Conservation (phyloP, 2,888 invertebrate genomes). For the Molorchus minor region DNA sequence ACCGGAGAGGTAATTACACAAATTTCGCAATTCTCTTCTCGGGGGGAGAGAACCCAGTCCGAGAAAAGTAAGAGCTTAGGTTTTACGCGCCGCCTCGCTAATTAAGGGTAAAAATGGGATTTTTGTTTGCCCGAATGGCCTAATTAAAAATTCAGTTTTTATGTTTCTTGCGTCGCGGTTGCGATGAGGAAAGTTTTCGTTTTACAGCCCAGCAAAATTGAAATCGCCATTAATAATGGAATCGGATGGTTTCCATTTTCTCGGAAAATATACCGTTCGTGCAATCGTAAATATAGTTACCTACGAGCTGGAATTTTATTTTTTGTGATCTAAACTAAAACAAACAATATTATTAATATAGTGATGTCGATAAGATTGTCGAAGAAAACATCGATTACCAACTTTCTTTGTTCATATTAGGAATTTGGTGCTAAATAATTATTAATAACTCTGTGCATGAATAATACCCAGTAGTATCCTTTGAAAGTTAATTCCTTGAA, state of each 20-base stretch:
- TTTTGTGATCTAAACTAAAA: no score
- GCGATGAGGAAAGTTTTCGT: constrained; percentile 47
- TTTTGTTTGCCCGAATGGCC: constrained; percentile 61
- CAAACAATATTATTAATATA: no score
- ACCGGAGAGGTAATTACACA: constrained; percentile 60
- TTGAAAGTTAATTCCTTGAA: not conserved
- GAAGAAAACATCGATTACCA: no score
- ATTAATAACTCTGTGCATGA: no score
- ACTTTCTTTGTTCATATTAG: no score
- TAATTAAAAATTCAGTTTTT: constrained; percentile 61
- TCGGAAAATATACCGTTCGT: no score
- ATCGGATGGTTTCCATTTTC: not conserved
- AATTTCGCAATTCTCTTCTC: constrained; percentile 61
- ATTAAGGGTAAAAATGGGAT: constrained; percentile 63
- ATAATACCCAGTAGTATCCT: no score
- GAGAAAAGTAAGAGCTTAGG: constrained; percentile 35
- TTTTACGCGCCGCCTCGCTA: constrained; percentile 48
- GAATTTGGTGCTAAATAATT: no score
- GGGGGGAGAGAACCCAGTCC: constrained; percentile 49
- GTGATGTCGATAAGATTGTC: no score
- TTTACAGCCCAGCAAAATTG: constrained; percentile 14
- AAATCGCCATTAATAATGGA: constrained; percentile 20
- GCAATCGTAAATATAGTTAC: no score
- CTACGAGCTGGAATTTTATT: no score
- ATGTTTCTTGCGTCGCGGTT: constrained; percentile 48